A percentile compares a stretch with the other conserved stretches of the same genome.
phyloP scores from a whole-genome alignment of 2,113 vertebrate genomes.

The Cardinalis cardinalis region DNA sequence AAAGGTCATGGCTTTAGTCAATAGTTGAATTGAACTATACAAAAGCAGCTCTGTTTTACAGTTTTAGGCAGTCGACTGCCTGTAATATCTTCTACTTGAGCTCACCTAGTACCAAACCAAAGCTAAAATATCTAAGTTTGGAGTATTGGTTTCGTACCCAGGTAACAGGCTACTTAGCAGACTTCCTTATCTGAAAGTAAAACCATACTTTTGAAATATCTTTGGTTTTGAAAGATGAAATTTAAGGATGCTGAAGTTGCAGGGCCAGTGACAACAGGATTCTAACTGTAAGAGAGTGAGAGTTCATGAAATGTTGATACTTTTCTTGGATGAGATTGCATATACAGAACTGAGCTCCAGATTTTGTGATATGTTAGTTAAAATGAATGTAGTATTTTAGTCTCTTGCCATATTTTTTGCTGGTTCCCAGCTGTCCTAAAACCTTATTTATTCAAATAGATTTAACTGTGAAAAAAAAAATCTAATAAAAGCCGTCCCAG shows the following conservation, averaged over 20 bases:
- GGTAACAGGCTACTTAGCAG: neutral
- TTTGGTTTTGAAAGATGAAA: neutral
- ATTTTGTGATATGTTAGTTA: neutral
- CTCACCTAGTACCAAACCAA: neutral
- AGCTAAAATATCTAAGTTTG: neutral
- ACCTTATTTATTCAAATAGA: neutral
- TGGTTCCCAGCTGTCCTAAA: neutral
- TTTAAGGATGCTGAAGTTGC: neutral
- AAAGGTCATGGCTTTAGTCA: neutral
- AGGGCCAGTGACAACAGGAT: neutral
- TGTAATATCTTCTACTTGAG: neutral
- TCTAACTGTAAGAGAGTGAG: neutral
- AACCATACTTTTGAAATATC: neutral
- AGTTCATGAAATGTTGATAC: neutral
- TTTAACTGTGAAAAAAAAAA: neutral
- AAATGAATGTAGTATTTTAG: neutral
- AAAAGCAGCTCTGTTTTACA: neutral
- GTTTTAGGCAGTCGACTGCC: neutral
- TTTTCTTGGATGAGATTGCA: neutral
- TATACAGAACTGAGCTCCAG: neutral
- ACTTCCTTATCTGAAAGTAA: neutral
- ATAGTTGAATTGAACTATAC: neutral
- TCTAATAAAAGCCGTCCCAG: neutral
- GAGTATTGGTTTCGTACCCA: neutral
- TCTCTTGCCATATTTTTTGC: neutral